Evolutionary conservation across 2,113 vertebrate genomes (phyloP), one percentile per base, ranked within the genome.

Genomic region (Burhinus oedicnemus): DNA sequence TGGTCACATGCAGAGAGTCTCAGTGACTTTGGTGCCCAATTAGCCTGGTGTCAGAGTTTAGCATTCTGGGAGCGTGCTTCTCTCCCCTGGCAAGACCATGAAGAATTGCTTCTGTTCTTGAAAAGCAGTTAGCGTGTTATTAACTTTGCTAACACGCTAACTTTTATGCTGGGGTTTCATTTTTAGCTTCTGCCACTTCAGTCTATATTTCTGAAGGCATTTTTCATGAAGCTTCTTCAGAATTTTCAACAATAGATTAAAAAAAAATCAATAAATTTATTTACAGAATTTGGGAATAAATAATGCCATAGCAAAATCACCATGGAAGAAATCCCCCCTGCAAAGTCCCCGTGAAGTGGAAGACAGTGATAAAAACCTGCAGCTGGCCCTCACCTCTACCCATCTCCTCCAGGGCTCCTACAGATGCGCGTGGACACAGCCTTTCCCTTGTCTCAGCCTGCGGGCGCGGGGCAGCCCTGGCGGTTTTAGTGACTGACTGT

Each of bases 371-470:
- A 40, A 58, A 27, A 62, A 2, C 8, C 64, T 51, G 62, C 58
- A 72, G 62, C 58, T 60, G 49, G 14, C 32, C 64, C 11, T 89
- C 13, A 12, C 16, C 57, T 45, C 14, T 54, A 5, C 36, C 1
- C 1, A 4, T 21, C 30, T 62, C 45, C 32, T 32, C 40, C 32
- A 5, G 5, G 5, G 62, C 42, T 64, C 47, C 68, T 13, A 0
- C 1, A 26, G 47, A 26, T 34, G 32, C 20, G 3, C 1, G 0
- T 4, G 86, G 86, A 4, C 12, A 25, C 2, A 54, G 20, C 19
- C 44, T 3, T 9, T 38, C 25, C 80, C 65, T 52, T 27, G 21
- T 12, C 26, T 45, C 12, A 4, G 61, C 66, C 80, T 19, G 45
- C 1, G 19, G 21, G 26, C 8, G 2, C 2, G 2, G 40, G n/a